Base-by-base conservation (phyloP, 2,797 vertebrate species). In the Sebastes nivosus region DNA sequence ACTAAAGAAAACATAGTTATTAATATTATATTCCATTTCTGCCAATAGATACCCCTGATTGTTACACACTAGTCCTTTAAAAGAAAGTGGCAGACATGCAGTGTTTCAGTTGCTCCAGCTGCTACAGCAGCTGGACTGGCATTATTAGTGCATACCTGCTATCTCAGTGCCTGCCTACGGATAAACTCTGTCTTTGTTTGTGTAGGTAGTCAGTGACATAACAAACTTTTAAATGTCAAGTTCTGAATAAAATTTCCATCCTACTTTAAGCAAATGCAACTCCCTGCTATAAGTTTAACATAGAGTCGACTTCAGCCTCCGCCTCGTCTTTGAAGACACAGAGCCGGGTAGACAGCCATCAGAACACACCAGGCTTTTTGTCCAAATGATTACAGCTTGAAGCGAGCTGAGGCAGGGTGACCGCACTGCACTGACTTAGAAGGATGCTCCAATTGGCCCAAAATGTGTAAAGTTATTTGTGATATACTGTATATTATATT, bases 191-290 rank as follows among this genome's bases (percentile, higher is more conserved):
- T 59, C 6, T 59, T 22, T 58, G 36, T 67, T 12, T 67, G 36
- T 72, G 74, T 65, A 64, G 81, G 63, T 18, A 14, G 46, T 54
- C 55, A 36, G 32, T 30, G 69, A 60, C 63, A 75, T 72, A 65
- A 63, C 16, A 6, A 25, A 58, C 65, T 77, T 74, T 68, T 58
- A 66, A 85, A 81, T 77, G 68, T 81, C 55, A 77, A 36, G 14
- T 16, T 72, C 24, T 72, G 58, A 76, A 75, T 66, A 50, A 63
- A 50, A 79, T 20, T 18, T 25, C 34, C 42, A 46, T 46, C 63
- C 29, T 42, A 3, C 30, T 63, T 67, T 61, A 2, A 75, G 29
- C 11, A 65, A 61, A 72, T n/a, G 25, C 7, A 63, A 42, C 30
- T 61, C 12, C n/a, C 24, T 52, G n/a, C 16, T 36, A 8, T 10